Evolutionary conservation across 2,888 invertebrate genomes (phyloP), one percentile per base, ranked within the genome.

Genomic region (Pyrrhosoma nymphula): DNA sequence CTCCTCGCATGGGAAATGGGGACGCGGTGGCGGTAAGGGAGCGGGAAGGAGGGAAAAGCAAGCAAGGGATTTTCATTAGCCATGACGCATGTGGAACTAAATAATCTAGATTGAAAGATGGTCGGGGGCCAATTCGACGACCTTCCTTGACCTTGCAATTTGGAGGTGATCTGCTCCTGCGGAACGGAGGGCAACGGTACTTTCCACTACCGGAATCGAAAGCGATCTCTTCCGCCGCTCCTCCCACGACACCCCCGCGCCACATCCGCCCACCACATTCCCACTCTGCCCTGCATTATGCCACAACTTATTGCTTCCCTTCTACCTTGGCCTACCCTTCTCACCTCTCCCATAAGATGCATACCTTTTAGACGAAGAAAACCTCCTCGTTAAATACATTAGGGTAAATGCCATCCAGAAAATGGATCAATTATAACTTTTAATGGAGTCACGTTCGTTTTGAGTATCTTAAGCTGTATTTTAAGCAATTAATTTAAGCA

Each of bases 391-490:
- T 82, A 35, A 82, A 82, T 35, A 82, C 82, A 82, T 82, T 82
- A 82, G 35, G 82, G 82, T 82, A 82, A 82, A 82, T 82, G 82
- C 82, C 35, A 14, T 12, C 30, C 30, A 0, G 82, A 35, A 82
- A 82, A 82, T 82, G 82, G 82, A 3, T 16, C 82, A 82, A 82
- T 82, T 82, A 82, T 35, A 82, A 82, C 82, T 82, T 82, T 82
- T 35, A 82, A 82, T 82, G 82, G 82, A n/a, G 82, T 1, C 0
- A 35, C 82, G 35, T 82, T 35, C 82, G 30, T 82, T 82, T 35
- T 35, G 35, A 82, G 82, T 6, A 82, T 14, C 35, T 35, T 82
- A 35, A 35, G 30, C 35, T 82, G 82, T 35, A 82, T 82, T 35
- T 35, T 82, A 35, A 82, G 35, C 82, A 30, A 35, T 35, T 82